Conservation (phyloP, 2,113 vertebrate species). For the Herpailurus yagouaroundi region DNA sequence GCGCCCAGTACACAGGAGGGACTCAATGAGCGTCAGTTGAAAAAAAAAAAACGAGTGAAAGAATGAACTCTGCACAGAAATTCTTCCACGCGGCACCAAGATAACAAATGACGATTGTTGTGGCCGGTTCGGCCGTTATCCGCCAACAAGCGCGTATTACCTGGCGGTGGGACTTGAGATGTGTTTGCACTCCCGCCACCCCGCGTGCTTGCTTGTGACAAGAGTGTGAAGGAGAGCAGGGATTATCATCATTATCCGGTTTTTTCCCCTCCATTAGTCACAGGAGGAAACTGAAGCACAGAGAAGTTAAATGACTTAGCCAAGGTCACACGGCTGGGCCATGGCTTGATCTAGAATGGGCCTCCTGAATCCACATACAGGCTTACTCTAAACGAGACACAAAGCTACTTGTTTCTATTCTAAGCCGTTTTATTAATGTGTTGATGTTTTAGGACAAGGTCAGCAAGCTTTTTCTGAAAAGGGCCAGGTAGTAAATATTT, state of each 20-base stretch:
- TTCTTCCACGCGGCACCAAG: background rate
- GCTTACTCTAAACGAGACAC: background rate
- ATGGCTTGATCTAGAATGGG: background rate
- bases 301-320: background rate
- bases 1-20: background rate
- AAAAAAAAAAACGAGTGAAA: background rate
- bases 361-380: background rate
- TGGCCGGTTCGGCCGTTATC: background rate
- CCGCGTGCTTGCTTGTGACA: background rate
- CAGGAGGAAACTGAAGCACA: background rate
- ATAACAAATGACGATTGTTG: too few species aligned
- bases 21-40: too few species aligned
- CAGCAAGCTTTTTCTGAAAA: background rate
- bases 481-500: background rate
- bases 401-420: background rate
- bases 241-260: background rate
- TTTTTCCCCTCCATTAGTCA: background rate
- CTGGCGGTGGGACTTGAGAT: rapidly evolving
- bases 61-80: background rate
- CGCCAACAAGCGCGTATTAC: background rate
- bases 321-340: background rate
- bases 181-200: background rate
- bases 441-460: background rate
- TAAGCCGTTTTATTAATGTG: background rate
- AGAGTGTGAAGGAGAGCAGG: background rate